phyloP scores from a whole-genome alignment of 2,888 invertebrate species.

The Apoda limacodes region DNA sequence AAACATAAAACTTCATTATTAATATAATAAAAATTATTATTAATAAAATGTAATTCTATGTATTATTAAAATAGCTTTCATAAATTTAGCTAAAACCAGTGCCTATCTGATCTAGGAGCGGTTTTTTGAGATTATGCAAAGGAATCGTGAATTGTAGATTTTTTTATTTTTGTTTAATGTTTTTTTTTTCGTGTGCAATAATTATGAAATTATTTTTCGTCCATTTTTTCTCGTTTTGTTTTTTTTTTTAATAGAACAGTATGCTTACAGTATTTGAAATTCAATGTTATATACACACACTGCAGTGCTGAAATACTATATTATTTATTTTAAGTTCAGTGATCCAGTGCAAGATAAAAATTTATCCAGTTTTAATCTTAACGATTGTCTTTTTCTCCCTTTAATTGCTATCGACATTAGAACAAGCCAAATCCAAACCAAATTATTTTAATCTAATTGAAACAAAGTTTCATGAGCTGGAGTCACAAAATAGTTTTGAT shows the following conservation, averaged over 20 bases:
- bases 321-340: conserved; percentile 32
- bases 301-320: conserved; percentile 14
- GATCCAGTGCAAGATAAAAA: too few relatives aligned
- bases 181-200: conserved; percentile 55
- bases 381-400: too few relatives aligned
- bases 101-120: conserved; percentile 49
- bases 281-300: conserved; percentile 24
- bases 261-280: conserved; percentile 53
- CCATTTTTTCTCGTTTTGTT: conserved; percentile 45
- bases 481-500: conserved; percentile 49
- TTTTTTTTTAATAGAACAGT: conserved; percentile 33
- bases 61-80: conserved; percentile 53
- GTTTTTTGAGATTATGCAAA: conserved; percentile 41
- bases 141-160: conserved; percentile 23
- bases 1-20: too few relatives aligned
- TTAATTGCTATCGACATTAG: too few relatives aligned
- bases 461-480: conserved; percentile 20
- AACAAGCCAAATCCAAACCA: conserved; percentile 48
- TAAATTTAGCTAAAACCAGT: conserved; percentile 61
- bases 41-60: conserved; percentile 49
- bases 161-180: conserved; percentile 22
- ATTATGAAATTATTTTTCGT: conserved; percentile 62
- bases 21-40: too few relatives aligned
- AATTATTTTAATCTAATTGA: conserved; percentile 35
- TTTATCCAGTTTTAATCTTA: too few relatives aligned